Conservation (phyloP, 2,888 invertebrate species). For the Dendrolimus pini region DNA sequence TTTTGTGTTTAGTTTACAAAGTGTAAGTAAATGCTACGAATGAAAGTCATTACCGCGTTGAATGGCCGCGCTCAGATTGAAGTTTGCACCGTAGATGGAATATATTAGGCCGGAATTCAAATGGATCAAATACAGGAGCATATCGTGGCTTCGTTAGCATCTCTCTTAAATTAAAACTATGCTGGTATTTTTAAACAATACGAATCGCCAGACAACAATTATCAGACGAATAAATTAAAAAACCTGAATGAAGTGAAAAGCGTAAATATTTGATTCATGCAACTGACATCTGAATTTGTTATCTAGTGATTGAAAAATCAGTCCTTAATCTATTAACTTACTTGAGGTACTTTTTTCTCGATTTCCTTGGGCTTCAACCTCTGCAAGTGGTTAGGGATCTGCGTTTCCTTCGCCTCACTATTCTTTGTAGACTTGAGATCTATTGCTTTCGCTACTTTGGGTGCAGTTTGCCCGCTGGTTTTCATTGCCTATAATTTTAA, state of each 20-base stretch:
- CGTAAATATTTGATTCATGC: too few relatives aligned
- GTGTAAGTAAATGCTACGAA: not conserved
- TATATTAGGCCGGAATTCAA: slow-evolving; percentile 3
- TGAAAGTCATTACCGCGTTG: slow-evolving; percentile 11
- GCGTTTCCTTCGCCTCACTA: slow-evolving; percentile 24
- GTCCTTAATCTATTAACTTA: slow-evolving; percentile 16
- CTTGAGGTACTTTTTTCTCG: slow-evolving; percentile 53
- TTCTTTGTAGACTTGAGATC: slow-evolving; percentile 11
- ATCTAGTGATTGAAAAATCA: too few relatives aligned
- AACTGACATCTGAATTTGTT: too few relatives aligned
- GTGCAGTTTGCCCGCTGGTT: not conserved
- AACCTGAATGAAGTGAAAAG: too few relatives aligned
- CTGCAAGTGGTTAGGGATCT: slow-evolving; percentile 83
- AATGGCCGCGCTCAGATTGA: slow-evolving; percentile 13
- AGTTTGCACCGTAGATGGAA: slow-evolving; percentile 15
- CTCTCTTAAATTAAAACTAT: not conserved
- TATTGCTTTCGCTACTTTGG: not conserved
- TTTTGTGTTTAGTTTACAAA: too few relatives aligned
- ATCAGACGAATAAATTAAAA: too few relatives aligned
- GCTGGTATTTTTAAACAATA: too few relatives aligned
- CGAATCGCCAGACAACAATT: too few relatives aligned
- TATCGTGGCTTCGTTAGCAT: not conserved
- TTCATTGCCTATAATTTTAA: not conserved
- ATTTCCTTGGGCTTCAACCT: slow-evolving; percentile 79
- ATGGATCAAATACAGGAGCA: too few relatives aligned